Conservation (phyloP, 2,888 invertebrate species). For the Rotaria sp. region DNA sequence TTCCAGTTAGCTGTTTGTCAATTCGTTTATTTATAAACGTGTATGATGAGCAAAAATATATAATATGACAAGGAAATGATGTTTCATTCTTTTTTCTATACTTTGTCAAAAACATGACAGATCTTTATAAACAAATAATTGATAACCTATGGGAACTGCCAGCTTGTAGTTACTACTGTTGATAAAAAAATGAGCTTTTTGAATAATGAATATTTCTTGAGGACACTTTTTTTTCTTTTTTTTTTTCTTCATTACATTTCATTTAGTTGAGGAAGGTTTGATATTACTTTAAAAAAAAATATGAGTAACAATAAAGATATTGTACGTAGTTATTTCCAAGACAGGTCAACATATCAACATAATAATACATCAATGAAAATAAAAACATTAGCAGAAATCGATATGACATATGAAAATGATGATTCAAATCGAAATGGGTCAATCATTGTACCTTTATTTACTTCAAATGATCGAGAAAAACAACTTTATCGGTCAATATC, state of each 20-base stretch:
- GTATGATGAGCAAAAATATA: neutral
- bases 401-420: too few relatives aligned
- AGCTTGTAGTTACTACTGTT: neutral
- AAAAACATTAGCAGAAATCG: too few relatives aligned
- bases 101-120: neutral
- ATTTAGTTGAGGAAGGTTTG: neutral
- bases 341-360: neutral
- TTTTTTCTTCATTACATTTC: neutral
- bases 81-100: neutral
- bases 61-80: neutral
- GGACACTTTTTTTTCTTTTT: neutral
- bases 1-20: neutral
- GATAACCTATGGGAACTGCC: neutral
- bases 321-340: neutral
- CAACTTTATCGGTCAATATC: neutral
- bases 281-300: neutral
- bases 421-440: neutral
- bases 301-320: neutral
- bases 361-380: too few relatives aligned
- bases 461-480: neutral
- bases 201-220: neutral
- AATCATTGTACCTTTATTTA: neutral
- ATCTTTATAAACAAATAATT: neutral
- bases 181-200: neutral
- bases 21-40: neutral